A percentile compares a stretch with the other conserved stretches of the same genome.
phyloP scores from a whole-genome alignment of 2,113 vertebrate genomes.

The Ivindomyrus marchei region DNA sequence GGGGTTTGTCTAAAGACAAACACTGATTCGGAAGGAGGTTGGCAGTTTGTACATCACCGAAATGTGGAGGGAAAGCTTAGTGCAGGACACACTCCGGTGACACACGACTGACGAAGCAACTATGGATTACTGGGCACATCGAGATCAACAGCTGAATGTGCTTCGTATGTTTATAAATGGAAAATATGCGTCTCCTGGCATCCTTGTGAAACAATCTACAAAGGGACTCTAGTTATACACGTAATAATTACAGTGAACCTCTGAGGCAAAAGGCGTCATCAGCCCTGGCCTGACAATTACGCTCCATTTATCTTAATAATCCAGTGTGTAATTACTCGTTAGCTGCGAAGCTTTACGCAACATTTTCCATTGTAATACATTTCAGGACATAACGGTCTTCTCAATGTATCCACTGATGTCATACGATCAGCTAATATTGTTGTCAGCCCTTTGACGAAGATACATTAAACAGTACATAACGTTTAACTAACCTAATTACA shows the following conservation, averaged over 20 bases:
- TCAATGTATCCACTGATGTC: background rate
- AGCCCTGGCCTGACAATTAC: background rate
- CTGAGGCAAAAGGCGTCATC: background rate
- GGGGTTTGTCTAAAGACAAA: background rate
- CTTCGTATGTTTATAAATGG: background rate
- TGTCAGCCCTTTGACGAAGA: background rate
- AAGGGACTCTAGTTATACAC: background rate
- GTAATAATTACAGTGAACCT: background rate
- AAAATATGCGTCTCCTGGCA: background rate
- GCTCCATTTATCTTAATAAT: background rate
- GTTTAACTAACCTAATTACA: background rate
- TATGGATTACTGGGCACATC: background rate
- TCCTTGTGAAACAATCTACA: background rate
- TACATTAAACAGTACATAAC: background rate
- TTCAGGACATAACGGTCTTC: background rate
- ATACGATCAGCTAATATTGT: background rate
- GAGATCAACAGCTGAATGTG: background rate
- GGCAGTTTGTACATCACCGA: background rate
- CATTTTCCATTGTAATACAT: background rate
- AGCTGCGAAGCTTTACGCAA: background rate
- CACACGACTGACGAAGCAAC: background rate
- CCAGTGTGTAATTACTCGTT: background rate
- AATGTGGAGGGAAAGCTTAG: background rate
- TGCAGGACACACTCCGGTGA: background rate
- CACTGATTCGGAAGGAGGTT: background rate